Evolutionary conservation across 2,113 vertebrate species (phyloP).

Genomic region (human (Homo sapiens)): DNA sequence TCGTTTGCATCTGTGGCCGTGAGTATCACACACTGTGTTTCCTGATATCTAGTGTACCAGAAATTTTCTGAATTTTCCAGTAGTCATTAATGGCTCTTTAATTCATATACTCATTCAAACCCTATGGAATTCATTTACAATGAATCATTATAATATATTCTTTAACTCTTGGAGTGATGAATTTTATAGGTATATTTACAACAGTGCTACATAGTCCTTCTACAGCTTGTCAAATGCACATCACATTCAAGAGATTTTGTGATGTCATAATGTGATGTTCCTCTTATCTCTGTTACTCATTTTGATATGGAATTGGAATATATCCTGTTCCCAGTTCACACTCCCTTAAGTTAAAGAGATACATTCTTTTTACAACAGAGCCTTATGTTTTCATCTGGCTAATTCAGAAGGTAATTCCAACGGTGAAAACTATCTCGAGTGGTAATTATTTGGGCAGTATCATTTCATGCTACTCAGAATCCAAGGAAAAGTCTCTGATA

Average conservation of each 20-base stretch:
- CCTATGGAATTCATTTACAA: background rate
- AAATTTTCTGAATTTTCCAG: background rate
- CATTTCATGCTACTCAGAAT: background rate
- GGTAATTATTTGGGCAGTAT: background rate
- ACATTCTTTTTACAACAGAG: background rate
- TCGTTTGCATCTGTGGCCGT: background rate
- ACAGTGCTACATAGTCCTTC: background rate
- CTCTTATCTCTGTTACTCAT: background rate
- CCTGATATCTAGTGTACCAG: background rate
- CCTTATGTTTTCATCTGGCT: background rate
- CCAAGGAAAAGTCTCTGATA: background rate
- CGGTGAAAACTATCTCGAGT: background rate
- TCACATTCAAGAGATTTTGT: background rate
- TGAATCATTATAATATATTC: background rate
- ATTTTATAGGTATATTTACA: background rate
- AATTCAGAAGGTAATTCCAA: background rate
- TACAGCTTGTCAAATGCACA: background rate
- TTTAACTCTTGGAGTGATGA: background rate
- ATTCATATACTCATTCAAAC: background rate
- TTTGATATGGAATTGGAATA: background rate
- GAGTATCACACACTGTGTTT: background rate
- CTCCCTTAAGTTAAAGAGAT: background rate
- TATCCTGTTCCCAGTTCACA: background rate
- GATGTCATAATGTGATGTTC: fast-evolving
- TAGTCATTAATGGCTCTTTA: background rate